Base-by-base conservation (phyloP, 2,888 invertebrate species). In the Plagodis dolabraria region DNA sequence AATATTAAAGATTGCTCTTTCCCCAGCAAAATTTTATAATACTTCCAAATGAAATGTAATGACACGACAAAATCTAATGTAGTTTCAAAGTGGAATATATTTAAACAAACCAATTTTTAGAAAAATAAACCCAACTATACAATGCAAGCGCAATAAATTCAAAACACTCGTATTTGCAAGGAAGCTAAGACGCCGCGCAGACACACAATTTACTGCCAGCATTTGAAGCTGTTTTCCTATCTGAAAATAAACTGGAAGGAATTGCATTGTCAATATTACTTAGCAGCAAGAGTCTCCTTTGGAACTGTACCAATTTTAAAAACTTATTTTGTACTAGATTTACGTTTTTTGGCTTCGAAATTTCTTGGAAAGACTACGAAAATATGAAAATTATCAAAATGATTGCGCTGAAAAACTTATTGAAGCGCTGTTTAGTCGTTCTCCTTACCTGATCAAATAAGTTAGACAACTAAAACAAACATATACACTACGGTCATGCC, bases 211-310 rank as follows among this genome's bases (percentile, higher is more conserved):
- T 60, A 60, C 48, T 48, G 52, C 45, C 53, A 43, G 58, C 52
- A 22, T 55, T 57, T 45, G 57, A 60, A 60, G 48, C 60, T 57
- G 57, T 65, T 63, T 60, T 57, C 62, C 52, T 57, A 58, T 63
- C 52, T 57, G 45, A 61, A 61, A 63, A 63, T 63, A 63, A 61
- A 63, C 51, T 63, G 56, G 47, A 48, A 58, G 40, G 56, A 67
- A 67, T 67, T 52, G 64, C 60, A 60, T 58, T 63, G 67, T 67
- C 67, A 64, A 67, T 64, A 62, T 64, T 53, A 64, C 62, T 64
- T 57, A 64, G 57, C 59, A 51, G 60, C 47, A 48, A 56, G 60
- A 57, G 55, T 59, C 53, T 53, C 10, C 53, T 51, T 64, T 64
- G 62, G 64, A 67, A 54, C 60, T 46, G 36, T 12, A 50, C 67